phyloP scores from a whole-genome alignment of 2,113 vertebrate genomes.

The Cyanistes caeruleus region DNA sequence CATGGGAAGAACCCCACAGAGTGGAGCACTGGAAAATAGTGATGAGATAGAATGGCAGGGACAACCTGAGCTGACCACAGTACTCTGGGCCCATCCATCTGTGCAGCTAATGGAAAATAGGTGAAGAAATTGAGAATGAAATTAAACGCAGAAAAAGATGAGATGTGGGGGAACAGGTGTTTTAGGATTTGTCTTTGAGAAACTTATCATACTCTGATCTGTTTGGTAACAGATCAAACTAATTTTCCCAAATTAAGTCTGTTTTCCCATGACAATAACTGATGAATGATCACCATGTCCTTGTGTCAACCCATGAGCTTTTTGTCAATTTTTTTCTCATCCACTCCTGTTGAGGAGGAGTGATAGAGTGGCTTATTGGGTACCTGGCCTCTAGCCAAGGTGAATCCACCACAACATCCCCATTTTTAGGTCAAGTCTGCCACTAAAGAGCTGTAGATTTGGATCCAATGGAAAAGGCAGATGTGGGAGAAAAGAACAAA shows the following conservation, averaged over 20 bases:
- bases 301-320: not conserved
- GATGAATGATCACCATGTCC: not conserved
- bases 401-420: not conserved
- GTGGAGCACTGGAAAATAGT: not conserved
- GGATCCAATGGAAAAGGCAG: not conserved
- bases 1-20: too few species aligned
- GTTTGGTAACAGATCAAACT: not conserved
- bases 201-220: not conserved
- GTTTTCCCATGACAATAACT: not conserved
- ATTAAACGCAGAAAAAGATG: not conserved
- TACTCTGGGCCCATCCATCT: not conserved
- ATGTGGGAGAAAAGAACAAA: not conserved
- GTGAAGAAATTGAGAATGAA: not conserved
- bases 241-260: not conserved
- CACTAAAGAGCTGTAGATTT: not conserved
- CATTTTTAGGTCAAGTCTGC: not conserved
- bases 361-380: not conserved
- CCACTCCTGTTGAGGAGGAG: not conserved
- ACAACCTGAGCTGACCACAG: not conserved
- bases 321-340: not conserved
- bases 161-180: not conserved
- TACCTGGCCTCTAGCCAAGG: not conserved
- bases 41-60: not conserved
- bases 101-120: rapidly evolving
- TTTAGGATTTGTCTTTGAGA: not conserved